Evolutionary conservation across 1,140 invertebrate species (phyloP).

Genomic region (Hycleus phaleratus): DNA sequence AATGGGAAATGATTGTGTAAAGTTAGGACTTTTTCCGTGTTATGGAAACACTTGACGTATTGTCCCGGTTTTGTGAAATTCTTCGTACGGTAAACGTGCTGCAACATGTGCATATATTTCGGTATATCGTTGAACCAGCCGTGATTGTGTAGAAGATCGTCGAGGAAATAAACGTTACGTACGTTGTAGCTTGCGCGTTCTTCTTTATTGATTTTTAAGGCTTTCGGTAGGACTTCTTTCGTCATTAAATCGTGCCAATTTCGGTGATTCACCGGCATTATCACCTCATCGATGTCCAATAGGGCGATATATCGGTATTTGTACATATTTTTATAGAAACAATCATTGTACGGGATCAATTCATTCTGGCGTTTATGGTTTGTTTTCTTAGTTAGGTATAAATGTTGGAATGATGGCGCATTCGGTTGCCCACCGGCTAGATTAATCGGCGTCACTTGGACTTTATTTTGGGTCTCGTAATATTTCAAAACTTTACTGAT

Average conservation of each 20-base stretch:
- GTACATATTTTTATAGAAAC: constrained; percentile 88
- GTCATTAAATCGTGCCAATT: constrained; percentile 75
- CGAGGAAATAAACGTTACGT: constrained; percentile 89
- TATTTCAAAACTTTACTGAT: constrained; percentile 80
- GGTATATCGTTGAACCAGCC: constrained; percentile 77
- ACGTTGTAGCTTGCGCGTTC: constrained; percentile 80
- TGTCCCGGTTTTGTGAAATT: constrained; percentile 91
- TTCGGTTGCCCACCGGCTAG: constrained; percentile 88
- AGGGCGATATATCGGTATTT: constrained; percentile 84
- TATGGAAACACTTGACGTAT: constrained; percentile 86
- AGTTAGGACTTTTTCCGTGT: constrained; percentile 79
- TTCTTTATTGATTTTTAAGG: constrained; percentile 59
- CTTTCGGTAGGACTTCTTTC: constrained; percentile 54
- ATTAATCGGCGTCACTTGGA: constrained; percentile 79
- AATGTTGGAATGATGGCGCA: constrained; percentile 76
- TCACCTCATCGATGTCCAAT: constrained; percentile 90
- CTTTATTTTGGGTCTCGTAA: constrained; percentile 66
- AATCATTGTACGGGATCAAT: constrained; percentile 94
- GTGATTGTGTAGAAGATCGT: constrained; percentile 76
- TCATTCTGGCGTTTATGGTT: constrained; percentile 92
- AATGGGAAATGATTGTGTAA: constrained; percentile 91
- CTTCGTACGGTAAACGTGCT: constrained; percentile 82
- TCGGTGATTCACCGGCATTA: constrained; percentile 75
- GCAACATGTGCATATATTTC: constrained; percentile 88
- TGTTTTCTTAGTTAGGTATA: constrained; percentile 81